Evolutionary conservation across 2,888 invertebrate genomes (phyloP), one percentile per base, ranked within the genome.

Genomic region (Platyscelio sp.): DNA sequence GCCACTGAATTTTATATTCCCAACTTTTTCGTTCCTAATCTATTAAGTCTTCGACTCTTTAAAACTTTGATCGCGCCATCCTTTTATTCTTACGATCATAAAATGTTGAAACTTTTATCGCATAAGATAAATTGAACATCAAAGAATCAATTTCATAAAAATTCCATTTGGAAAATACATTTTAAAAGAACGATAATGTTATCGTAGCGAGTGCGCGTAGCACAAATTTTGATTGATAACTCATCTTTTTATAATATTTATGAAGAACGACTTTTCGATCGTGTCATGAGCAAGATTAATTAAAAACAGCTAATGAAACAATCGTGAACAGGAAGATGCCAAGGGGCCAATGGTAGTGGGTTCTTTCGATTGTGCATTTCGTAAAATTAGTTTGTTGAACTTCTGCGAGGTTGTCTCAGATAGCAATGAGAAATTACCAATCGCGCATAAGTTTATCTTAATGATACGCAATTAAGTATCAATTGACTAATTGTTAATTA

Each of bases 61-160:
- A 76, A 65, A 82, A 76, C 76, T 82, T 82, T 71, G 65, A 71
- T 65, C 76, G 82, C 54, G 43, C 70, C 65, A 15, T 71, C 70
- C 82, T 71, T 82, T 82, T 76, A 71, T 71, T 65, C 54, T 24
- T 11, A 29, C 38, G 65, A 82, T 82, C 82, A 82, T 82, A 76
- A 82, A 82, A 75, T 60, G 76, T 58, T 71, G 38, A 70, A 76
- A 82, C 76, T 82, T 82, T 75, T 70, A 75, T 75, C 70, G 70
- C n/a, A 26, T 56, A 75, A 81, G 63, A 75, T 81, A 75, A 81
- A 81, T 75, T 68, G 61, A 54, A 49, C 70, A 70, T 75, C 75
- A 63, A 63, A 63, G 70, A 68, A 81, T 81, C 75, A 81, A 81
- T 81, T 81, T 67, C 46, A 26, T 27, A 40, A 74, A 74, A 80